Evolutionary conservation across 2,888 invertebrate species (phyloP).

Genomic region (Meganola albula): DNA sequence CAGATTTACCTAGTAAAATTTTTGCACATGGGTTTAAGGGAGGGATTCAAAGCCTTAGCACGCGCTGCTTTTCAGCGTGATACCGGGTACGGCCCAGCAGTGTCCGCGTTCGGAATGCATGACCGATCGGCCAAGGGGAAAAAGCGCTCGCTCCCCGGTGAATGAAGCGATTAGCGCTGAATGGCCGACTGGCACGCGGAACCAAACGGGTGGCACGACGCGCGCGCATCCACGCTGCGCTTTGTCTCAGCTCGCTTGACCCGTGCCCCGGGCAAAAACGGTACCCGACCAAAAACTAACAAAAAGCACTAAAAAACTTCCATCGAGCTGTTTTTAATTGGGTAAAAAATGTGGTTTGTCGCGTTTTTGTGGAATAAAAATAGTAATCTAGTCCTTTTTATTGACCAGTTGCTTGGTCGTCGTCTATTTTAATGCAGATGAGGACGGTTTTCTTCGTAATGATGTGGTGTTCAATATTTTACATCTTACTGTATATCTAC

Average conservation of each 20-base stretch:
- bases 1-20: too few species aligned
- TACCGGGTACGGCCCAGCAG: conserved; percentile 46
- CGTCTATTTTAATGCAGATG: conserved; percentile 34
- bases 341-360: conserved; percentile 52
- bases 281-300: conserved; percentile 34
- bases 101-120: conserved; percentile 62
- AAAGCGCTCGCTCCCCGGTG: conserved; percentile 62
- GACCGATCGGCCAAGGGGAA: conserved; percentile 66
- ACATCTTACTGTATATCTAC: conserved; percentile 18
- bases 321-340: conserved; percentile 56
- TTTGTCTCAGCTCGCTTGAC: conserved; percentile 73
- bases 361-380: conserved; percentile 45
- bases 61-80: conserved; percentile 46
- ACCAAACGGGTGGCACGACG: conserved; percentile 63
- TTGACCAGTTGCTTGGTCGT: conserved; percentile 25
- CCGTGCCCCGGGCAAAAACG: conserved; percentile 71
- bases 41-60: conserved; percentile 24
- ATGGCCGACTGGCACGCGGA: conserved; percentile 68
- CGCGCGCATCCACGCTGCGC: conserved; percentile 51
- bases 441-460: conserved; percentile 29
- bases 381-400: conserved; percentile 33
- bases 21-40: too few species aligned
- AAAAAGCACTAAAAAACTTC: conserved; percentile 56
- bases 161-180: conserved; percentile 77
- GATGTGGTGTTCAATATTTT: conserved; percentile 24